phyloP scores from a whole-genome alignment of 2,888 invertebrate genomes.

The Leptura quadrifasciata region DNA sequence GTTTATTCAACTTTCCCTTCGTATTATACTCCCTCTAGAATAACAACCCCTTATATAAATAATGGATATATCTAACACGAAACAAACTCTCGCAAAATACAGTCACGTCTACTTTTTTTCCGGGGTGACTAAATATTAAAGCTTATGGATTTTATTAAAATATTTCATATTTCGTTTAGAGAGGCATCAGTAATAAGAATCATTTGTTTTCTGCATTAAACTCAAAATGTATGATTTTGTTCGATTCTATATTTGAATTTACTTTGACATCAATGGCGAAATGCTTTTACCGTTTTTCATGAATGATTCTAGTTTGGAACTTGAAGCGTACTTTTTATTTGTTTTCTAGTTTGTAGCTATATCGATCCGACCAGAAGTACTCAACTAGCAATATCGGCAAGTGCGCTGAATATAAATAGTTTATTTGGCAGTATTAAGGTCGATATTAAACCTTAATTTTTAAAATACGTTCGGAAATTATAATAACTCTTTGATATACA shows the following conservation, averaged over 20 bases:
- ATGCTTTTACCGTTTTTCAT: conserved; percentile 66
- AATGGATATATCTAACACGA: conserved; percentile 48
- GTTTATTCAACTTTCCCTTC: conserved; percentile 30
- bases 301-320: conserved; percentile 52
- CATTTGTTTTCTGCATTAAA: conserved; percentile 21
- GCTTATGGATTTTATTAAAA: conserved; percentile 28
- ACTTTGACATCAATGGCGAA: conserved; percentile 62
- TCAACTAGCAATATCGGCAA: conserved; percentile 41
- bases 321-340: conserved; percentile 47
- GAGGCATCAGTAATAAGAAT: not conserved
- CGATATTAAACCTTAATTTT: not conserved
- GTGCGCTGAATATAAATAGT: conserved; percentile 36
- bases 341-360: conserved; percentile 47
- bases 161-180: conserved; percentile 18
- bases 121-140: conserved; percentile 12
- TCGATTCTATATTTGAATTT: conserved; percentile 57
- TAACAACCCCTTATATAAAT: conserved; percentile 51
- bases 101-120: conserved; percentile 51
- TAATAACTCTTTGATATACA: not conserved
- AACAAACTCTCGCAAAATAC: conserved; percentile 48
- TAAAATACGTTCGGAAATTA: not conserved
- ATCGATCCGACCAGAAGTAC: conserved; percentile 46
- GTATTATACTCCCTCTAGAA: conserved; percentile 33
- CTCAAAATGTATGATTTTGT: conserved; percentile 44
- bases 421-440: conserved; percentile 13